These are phyloP conservation scores for Protosalanx chinensis DNA, from an alignment of 2,797 vertebrate genomes.

Conservation along the genomic window DNA sequence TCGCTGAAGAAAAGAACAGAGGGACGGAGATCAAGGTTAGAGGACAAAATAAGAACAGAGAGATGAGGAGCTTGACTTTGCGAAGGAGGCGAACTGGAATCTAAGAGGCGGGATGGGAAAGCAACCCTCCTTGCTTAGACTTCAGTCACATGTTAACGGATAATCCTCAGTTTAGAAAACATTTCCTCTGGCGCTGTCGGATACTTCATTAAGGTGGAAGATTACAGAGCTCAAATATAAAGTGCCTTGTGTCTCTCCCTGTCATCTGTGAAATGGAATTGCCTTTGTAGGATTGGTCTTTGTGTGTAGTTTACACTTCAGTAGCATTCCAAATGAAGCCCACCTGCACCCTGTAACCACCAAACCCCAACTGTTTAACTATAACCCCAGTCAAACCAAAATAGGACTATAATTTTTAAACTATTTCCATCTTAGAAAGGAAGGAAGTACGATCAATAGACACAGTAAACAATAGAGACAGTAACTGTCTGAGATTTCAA, in stretches of 20 bases:
- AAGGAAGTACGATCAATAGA: slow-evolving; percentile 24
- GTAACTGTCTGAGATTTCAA: slow-evolving; percentile 38
- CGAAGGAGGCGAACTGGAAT: not conserved
- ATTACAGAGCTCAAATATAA: not conserved
- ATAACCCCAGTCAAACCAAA: not conserved
- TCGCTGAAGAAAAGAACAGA: not conserved
- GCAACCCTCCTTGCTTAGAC: not conserved
- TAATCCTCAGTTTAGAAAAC: not conserved
- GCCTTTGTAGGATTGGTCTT: not conserved
- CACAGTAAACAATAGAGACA: slow-evolving; percentile 40
- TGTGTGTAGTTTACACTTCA: slow-evolving; percentile 5
- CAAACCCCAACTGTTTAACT: not conserved
- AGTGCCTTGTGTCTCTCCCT: not conserved
- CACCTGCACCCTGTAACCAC: not conserved
- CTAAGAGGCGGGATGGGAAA: not conserved
- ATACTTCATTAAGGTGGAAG: slow-evolving; percentile 7
- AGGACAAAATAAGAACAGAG: not conserved
- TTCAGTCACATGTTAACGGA: not conserved
- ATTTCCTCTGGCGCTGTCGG: not conserved
- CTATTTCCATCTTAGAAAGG: slow-evolving; percentile 30
- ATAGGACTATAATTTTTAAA: slow-evolving; percentile 36
- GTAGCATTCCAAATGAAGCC: not conserved
- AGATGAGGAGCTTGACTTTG: not conserved
- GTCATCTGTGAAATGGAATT: not conserved
- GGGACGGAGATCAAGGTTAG: slow-evolving; percentile 8